Percentiles rank a stretch among this genome's conserved stretches.
phyloP scores from a whole-genome alignment of 2,113 vertebrate species.

The Stictonetta naevosa region DNA sequence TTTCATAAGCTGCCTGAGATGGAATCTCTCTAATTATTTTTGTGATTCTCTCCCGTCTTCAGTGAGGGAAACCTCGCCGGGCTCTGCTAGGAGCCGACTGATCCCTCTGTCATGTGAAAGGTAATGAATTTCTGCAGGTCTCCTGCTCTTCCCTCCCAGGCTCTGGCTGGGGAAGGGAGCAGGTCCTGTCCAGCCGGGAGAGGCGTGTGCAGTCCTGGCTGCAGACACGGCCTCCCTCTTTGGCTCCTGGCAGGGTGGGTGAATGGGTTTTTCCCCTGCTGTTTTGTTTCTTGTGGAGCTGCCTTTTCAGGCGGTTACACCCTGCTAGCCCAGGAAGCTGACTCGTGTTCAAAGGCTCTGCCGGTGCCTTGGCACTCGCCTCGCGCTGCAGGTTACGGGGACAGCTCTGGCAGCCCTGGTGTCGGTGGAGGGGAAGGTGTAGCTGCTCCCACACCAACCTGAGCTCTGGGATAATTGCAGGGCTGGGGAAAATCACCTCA shows the following conservation, averaged over 20 bases:
- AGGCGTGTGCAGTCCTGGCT: conserved; percentile 26
- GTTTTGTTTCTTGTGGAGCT: conserved; percentile 44
- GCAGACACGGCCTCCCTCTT: conserved; percentile 42
- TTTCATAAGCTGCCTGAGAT: conserved; percentile 65
- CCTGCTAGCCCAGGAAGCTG: conserved; percentile 41
- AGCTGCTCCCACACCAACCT: not conserved
- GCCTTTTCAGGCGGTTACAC: conserved; percentile 51
- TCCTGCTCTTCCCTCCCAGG: conserved; percentile 5
- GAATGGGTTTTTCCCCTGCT: conserved; percentile 39
- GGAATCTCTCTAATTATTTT: conserved; percentile 71
- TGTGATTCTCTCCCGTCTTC: conserved; percentile 64
- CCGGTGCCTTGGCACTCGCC: not conserved
- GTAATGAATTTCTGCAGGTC: conserved; percentile 54
- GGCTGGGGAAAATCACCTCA: not conserved
- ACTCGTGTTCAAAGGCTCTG: conserved; percentile 45
- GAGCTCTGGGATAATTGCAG: not conserved
- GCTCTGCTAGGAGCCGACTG: conserved; percentile 33
- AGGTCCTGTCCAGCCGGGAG: not conserved
- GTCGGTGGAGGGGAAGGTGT: not conserved
- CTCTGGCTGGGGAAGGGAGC: not conserved
- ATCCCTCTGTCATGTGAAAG: conserved; percentile 44
- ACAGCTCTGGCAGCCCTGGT: rapidly evolving
- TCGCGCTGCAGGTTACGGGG: not conserved
- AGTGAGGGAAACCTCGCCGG: conserved; percentile 43
- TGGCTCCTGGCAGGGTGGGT: conserved; percentile 64